Evolutionary conservation across 2,113 vertebrate species (phyloP).

Genomic region (Blennius ocellaris): DNA sequence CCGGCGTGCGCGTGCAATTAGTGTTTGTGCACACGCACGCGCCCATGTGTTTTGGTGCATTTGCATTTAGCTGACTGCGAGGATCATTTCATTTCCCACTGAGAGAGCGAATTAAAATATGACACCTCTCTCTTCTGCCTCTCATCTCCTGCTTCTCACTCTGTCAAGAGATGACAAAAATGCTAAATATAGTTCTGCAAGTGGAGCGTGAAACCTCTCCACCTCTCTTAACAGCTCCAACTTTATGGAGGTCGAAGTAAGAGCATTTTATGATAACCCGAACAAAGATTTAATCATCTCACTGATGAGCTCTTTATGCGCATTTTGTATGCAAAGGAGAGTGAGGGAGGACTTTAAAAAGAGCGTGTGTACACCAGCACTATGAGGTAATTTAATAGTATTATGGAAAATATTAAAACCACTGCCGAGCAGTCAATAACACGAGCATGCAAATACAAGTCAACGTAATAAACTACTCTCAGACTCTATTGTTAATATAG

Average conservation of each 20-base stretch:
- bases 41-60: slow-evolving; percentile 3
- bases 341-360: neutral
- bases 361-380: neutral
- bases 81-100: slow-evolving; percentile 61
- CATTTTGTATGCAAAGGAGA: neutral
- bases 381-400: neutral
- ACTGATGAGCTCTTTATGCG: neutral
- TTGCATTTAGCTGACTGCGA: slow-evolving; percentile 32
- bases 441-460: neutral
- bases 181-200: slow-evolving; percentile 67
- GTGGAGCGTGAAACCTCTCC: slow-evolving; percentile 62
- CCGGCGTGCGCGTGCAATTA: neutral
- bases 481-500: neutral
- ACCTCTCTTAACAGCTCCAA: slow-evolving; percentile 36
- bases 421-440: neutral
- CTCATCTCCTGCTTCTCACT: slow-evolving; percentile 60
- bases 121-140: slow-evolving; percentile 70
- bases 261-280: slow-evolving; percentile 2
- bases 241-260: slow-evolving; percentile 17
- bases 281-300: slow-evolving; percentile 29
- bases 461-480: neutral
- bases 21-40: neutral
- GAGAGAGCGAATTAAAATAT: slow-evolving; percentile 76
- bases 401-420: neutral
- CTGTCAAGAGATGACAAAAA: slow-evolving; percentile 59